Evolutionary conservation across 92 coral and sea anemone species (phyloP), one percentile per base, ranked within the genome.

Genomic region (Siderastrea radians): DNA sequence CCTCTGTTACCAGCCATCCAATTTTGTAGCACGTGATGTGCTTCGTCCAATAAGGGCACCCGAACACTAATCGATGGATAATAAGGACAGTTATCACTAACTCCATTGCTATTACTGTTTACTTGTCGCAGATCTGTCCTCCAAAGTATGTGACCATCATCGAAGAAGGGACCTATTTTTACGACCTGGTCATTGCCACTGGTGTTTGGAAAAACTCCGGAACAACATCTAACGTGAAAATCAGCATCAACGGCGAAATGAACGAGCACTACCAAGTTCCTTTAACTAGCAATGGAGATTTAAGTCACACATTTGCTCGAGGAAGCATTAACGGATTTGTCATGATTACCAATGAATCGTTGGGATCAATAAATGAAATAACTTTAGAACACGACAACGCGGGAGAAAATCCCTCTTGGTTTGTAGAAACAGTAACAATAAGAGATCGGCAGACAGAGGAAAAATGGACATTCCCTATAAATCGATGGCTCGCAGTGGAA

Each of bases 401-500:
- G 1, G 95, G 95, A 7, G 72, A 46, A 1, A 81, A 70, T 49
- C 95, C 95, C 1, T 84, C 87, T 2, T 92, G 95, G 95, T 92
- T 92, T 60, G 90, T 92, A 2, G 91, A 86, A 13, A 75, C 83
- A 58, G 66, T 81, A 0, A 17, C 83, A 50, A 75, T 92, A 7
- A 61, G 79, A 53, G 91, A 92, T 12, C 67, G 80, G 38, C 86
- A 74, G 10, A 84, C 63, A 11, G 59, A 50, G 1, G 88, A 80
- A 26, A 79, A 68, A 7, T 92, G 95, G 95, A 54, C 59, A 49
- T 92, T 92, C 59, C 60, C 85, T 5, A 43, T 81, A 49, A 85
- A 85, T 80, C 53, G 93, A 48, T 92, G 95, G 95, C 82, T 92
- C 9, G 95, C 95, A 1, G 54, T 92, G 9, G 88, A 89, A 70